Percentiles rank a stretch among this genome's conserved stretches.
phyloP scores from a whole-genome alignment of 2,888 invertebrate genomes.

The Drosophila greeni region DNA sequence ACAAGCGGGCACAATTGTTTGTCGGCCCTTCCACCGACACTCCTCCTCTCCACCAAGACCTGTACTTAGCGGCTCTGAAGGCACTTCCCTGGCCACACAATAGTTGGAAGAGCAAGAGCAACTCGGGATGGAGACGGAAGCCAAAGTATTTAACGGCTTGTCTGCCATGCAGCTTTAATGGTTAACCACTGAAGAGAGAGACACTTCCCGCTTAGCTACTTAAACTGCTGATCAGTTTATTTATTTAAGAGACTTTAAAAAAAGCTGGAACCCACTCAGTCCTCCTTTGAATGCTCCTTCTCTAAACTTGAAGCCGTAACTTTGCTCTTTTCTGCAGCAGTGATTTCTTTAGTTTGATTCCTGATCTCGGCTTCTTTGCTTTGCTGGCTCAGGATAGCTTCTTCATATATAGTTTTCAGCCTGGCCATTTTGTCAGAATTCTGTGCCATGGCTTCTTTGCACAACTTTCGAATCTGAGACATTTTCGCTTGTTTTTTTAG shows the following conservation, averaged over 20 bases:
- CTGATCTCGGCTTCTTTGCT: too few relatives aligned
- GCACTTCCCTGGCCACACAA: constrained; percentile 24
- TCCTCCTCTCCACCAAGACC: neutral
- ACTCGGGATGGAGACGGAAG: constrained; percentile 7
- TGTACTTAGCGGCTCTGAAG: constrained; percentile 25
- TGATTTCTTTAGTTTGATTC: neutral
- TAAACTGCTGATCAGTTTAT: neutral
- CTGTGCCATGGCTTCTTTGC: neutral
- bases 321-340: neutral
- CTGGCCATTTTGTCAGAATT: neutral
- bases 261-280: neutral
- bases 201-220: too few relatives aligned
- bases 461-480: neutral
- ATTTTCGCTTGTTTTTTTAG: neutral
- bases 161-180: constrained; percentile 15
- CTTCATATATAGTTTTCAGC: neutral
- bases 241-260: too few relatives aligned
- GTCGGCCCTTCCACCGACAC: constrained; percentile 9
- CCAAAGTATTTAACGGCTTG: constrained; percentile 10
- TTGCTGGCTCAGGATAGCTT: neutral
- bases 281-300: neutral
- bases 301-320: neutral
- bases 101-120: too few relatives aligned
- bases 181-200: neutral
- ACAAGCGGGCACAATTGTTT: constrained; percentile 46